A percentile compares a stretch with the other conserved stretches of the same genome.
These are phyloP conservation scores for Leucophenga varia DNA, from an alignment of 1,140 invertebrate genomes.

Conservation along the genomic window DNA sequence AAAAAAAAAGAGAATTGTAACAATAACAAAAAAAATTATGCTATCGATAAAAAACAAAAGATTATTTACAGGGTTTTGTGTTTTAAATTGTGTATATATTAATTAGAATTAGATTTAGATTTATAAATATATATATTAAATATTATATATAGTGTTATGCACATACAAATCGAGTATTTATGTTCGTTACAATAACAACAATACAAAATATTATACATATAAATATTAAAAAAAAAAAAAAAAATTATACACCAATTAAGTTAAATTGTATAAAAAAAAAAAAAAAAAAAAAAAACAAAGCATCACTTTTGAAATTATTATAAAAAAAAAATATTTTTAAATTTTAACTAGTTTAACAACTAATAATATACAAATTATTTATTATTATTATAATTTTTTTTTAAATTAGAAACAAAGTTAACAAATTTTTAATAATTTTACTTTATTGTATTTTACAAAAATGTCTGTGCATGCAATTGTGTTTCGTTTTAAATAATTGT, in stretches of 20 bases:
- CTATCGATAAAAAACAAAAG: conserved; percentile 29
- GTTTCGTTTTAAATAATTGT: no score
- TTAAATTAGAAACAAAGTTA: no score
- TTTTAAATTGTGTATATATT: background rate
- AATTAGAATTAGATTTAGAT: no score
- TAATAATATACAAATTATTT: no score
- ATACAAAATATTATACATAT: conserved; percentile 25
- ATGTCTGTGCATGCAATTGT: no score
- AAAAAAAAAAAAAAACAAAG: conserved; percentile 17
- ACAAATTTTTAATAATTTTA: no score
- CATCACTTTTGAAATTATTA: conserved; percentile 40
- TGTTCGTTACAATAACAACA: conserved; percentile 37
- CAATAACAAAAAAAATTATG: no score
- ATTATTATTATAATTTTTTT: no score
- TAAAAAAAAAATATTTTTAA: conserved; percentile 23
- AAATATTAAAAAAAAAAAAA: conserved; percentile 18
- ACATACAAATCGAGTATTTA: conserved; percentile 38
- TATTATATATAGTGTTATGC: conserved; percentile 32
- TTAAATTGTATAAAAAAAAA: background rate
- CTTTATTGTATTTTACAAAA: no score
- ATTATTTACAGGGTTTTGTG: conserved; percentile 51
- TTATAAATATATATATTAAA: no score
- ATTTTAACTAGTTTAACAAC: no score
- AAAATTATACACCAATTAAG: conserved; percentile 6
- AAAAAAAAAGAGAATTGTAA: no score